Conservation (phyloP, 1,140 invertebrate genomes). For the Drosophila parabipectinata region DNA sequence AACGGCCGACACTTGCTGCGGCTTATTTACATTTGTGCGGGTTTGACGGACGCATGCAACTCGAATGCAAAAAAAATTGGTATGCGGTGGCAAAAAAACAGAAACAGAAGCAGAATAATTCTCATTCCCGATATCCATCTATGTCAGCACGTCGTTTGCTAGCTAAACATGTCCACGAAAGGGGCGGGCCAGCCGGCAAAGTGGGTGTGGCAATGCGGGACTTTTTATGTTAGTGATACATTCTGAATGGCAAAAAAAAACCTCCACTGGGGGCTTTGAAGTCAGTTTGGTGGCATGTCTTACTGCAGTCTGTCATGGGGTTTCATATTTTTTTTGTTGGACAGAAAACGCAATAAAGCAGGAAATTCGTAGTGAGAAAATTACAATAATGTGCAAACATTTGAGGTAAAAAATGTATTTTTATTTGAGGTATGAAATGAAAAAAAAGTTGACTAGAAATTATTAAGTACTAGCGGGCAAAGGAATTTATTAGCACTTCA, state of each 20-base stretch:
- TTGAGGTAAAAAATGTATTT: neutral
- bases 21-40: slow-evolving; percentile 79
- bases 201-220: slow-evolving; percentile 54
- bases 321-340: neutral
- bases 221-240: slow-evolving; percentile 49
- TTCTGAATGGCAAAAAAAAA: slow-evolving; percentile 55
- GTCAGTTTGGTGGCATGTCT: slow-evolving; percentile 23
- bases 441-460: too few relatives aligned
- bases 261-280: slow-evolving; percentile 13
- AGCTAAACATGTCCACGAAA: slow-evolving; percentile 44
- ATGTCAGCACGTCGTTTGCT: slow-evolving; percentile 81
- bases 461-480: too few relatives aligned
- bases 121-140: slow-evolving; percentile 65
- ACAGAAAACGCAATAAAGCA: neutral
- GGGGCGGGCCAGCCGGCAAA: slow-evolving; percentile 20
- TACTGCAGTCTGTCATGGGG: slow-evolving; percentile 21
- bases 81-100: slow-evolving; percentile 7
- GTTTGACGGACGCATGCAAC: slow-evolving; percentile 42
- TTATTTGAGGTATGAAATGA: too few relatives aligned
- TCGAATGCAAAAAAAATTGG: slow-evolving; percentile 21
- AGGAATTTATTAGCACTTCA: too few relatives aligned
- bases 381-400: neutral
- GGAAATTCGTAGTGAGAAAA: neutral
- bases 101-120: slow-evolving; percentile 20
- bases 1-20: slow-evolving; percentile 40